Evolutionary conservation across 2,113 vertebrate species (phyloP), one percentile per base, ranked within the genome.

Genomic region (Butorides virescens): DNA sequence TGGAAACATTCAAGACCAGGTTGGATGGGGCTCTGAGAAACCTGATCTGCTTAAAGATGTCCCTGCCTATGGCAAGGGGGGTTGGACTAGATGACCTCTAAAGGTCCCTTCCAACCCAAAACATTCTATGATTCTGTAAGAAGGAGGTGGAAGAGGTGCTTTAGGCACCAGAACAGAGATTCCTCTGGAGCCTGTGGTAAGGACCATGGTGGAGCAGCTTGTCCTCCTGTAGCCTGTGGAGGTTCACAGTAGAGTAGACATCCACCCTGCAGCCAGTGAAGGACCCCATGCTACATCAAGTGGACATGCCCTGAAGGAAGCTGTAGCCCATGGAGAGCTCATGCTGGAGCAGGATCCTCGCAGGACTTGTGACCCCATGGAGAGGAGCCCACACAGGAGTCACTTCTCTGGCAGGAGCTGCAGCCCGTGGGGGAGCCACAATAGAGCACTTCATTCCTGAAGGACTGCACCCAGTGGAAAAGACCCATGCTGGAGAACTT

Each of bases 101-200:
- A 6, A 6, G 13, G 42, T 42, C 42, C 42, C 13, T 42, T 42
- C 42, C 42, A 42, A 42, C 42, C 42, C 42, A 42, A 42, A 42
- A 42, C 42, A 42, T 42, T 42, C 42, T 42, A 42, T 42, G 42
- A 42, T 42, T 42, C 13, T 42, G 13, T 42, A 42, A 42, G 42
- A 47, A 75, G 21, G 5, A 44, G 20, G 9, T 4, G 1, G 1
- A 68, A 11, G 42, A 42, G 3, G 17, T 67, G 15, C 9, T 55
- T 7, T 20, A 47, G 20, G 29, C 15, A 14, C 14, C 3, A 1
- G 11, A 73, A 15, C 9, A 62, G 29, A 71, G 42, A 42, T 47
- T 67, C 4, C 22, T 1, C 11, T 49, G 19, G 19, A n/a, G 4
- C 11, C 36, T 0, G 0, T 25, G 10, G 9, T 21, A 4, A 18